Evolutionary conservation across 2,888 invertebrate genomes (phyloP).

Genomic region (Drosophila vallismaia): DNA sequence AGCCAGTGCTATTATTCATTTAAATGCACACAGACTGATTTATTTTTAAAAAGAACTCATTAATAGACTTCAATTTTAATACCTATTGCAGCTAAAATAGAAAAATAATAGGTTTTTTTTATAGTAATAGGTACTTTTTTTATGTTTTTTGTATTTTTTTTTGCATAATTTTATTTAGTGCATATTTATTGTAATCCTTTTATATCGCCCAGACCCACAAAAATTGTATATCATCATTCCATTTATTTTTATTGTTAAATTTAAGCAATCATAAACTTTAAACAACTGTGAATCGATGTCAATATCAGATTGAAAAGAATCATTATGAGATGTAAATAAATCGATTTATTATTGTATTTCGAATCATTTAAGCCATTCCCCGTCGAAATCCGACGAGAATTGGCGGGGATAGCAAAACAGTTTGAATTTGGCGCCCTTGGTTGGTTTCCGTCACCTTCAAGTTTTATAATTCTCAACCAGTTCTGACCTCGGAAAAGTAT

Average conservation of each 20-base stretch:
- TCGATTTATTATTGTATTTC: no score
- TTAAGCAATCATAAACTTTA: slow-evolving; percentile 29
- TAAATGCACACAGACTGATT: slow-evolving; percentile 55
- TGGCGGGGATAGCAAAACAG: background rate
- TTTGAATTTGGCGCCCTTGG: background rate
- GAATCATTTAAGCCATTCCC: no score
- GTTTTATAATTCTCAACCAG: background rate
- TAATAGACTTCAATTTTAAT: background rate
- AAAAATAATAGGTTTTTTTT: slow-evolving; percentile 3
- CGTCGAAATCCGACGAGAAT: no score
- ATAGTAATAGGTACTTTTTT: background rate
- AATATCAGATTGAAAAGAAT: background rate
- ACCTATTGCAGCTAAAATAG: background rate
- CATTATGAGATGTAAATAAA: no score
- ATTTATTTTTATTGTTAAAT: slow-evolving; percentile 58
- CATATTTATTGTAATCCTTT: background rate
- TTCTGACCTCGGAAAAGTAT: background rate
- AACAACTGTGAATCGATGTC: slow-evolving; percentile 21
- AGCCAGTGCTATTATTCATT: slow-evolving; percentile 38
- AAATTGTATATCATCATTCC: slow-evolving; percentile 61
- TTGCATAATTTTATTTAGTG: slow-evolving; percentile 6
- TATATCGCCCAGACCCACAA: slow-evolving; percentile 25
- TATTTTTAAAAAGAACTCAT: slow-evolving; percentile 23
- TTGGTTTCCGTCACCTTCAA: background rate
- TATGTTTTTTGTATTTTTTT: background rate